Conservation (phyloP, 2,888 invertebrate genomes). For the Lepidochrysops patricia region DNA sequence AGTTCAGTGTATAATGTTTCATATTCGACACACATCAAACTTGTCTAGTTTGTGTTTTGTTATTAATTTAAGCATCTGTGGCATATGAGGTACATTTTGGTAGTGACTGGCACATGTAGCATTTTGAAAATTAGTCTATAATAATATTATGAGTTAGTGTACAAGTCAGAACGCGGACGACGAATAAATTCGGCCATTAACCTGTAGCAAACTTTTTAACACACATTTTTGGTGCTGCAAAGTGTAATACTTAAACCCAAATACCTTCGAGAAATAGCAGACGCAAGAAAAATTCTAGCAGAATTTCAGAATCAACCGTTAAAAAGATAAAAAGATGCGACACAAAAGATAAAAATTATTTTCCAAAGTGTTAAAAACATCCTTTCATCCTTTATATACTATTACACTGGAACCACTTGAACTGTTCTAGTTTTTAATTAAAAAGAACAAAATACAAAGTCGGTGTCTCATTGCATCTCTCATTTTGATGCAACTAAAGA, state of each 20-base stretch:
- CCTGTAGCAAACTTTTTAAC: no score
- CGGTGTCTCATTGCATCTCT: neutral
- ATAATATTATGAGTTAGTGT: no score
- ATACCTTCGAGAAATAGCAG: no score
- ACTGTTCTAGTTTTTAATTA: neutral
- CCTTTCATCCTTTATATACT: neutral
- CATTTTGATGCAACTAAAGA: neutral
- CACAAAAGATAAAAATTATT: no score
- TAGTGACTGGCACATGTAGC: no score
- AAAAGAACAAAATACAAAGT: conserved; percentile 5
- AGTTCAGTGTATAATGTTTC: conserved; percentile 1
- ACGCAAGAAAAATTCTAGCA: no score
- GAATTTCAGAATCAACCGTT: no score
- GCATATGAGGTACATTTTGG: neutral
- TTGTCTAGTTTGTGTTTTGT: neutral
- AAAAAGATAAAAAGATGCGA: neutral
- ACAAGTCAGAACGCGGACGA: no score
- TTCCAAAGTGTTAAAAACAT: neutral
- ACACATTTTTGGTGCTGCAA: no score
- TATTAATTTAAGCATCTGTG: neutral
- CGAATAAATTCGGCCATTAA: no score
- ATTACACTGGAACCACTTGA: neutral
- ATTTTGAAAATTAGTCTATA: no score
- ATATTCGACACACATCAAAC: neutral
- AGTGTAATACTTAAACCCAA: no score